These are phyloP conservation scores for Odontamblyopus lacepedii DNA, from an alignment of 2,797 vertebrate genomes.

Conservation along the genomic window DNA sequence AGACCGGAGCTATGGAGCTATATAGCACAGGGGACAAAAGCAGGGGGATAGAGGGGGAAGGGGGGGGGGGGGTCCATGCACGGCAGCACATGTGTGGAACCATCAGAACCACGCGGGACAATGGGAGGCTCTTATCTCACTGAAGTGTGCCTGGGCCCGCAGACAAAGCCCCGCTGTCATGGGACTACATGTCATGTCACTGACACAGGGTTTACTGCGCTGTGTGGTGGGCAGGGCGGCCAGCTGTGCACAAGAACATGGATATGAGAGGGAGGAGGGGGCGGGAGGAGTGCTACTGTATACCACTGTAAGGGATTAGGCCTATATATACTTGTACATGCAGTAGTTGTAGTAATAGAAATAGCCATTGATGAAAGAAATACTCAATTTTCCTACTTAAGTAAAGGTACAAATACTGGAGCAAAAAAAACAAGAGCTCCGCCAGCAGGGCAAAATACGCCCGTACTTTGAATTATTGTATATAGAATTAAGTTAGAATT, in stretches of 20 bases:
- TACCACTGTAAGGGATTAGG: slow-evolving; percentile 16
- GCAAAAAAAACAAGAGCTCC: no score
- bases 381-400: no score
- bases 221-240: slow-evolving; percentile 29
- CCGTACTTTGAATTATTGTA: no score
- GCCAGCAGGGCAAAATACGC: no score
- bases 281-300: slow-evolving; percentile 15
- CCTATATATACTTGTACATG: no score
- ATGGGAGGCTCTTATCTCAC: slow-evolving; percentile 54
- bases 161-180: slow-evolving; percentile 63
- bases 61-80: slow-evolving; percentile 30
- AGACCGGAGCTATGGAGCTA: slow-evolving; percentile 53
- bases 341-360: no score
- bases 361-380: no score
- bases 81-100: slow-evolving; percentile 36
- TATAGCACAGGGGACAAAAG: slow-evolving; percentile 41
- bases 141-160: slow-evolving; percentile 41
- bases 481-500: no score
- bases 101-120: slow-evolving; percentile 46
- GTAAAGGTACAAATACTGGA: no score
- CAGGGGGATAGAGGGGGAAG: slow-evolving; percentile 15
- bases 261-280: slow-evolving; percentile 31
- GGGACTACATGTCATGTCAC: slow-evolving; percentile 52
- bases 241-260: slow-evolving; percentile 61
- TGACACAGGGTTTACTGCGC: slow-evolving; percentile 42